Conservation (phyloP, 2,113 vertebrate genomes). For the Felis chaus region DNA sequence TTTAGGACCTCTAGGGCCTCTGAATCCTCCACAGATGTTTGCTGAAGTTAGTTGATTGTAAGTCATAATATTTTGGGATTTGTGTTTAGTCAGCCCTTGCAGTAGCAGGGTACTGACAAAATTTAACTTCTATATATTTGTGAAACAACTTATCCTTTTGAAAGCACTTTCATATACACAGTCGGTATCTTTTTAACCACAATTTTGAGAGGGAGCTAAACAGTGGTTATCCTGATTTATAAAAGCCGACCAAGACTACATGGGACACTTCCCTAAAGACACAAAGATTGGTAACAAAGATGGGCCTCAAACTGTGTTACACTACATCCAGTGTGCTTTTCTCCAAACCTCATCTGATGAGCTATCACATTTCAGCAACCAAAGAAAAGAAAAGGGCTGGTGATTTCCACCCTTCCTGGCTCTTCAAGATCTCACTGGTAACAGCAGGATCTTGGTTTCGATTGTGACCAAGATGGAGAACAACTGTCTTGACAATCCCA, state of each 20-base stretch:
- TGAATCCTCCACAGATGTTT: neutral
- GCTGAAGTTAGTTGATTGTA: neutral
- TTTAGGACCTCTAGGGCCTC: neutral
- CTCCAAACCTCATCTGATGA: neutral
- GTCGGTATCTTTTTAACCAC: neutral
- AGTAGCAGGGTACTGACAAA: neutral
- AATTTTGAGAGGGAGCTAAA: neutral
- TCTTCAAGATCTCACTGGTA: neutral
- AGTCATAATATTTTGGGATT: neutral
- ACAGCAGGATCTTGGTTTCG: neutral
- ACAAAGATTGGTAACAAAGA: neutral
- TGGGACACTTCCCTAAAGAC: neutral
- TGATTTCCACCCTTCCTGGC: neutral
- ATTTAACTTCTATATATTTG: neutral
- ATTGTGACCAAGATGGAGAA: neutral
- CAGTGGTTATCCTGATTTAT: neutral
- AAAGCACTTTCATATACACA: neutral
- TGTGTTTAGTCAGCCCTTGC: neutral
- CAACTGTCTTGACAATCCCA: neutral
- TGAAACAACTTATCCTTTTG: neutral
- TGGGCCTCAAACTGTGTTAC: neutral
- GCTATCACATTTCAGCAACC: neutral
- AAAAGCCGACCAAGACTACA: neutral
- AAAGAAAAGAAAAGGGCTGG: neutral
- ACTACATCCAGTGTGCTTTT: neutral